Evolutionary conservation across 2,113 vertebrate species (phyloP), one percentile per base, ranked within the genome.

Genomic region (Triplophysa rosa): DNA sequence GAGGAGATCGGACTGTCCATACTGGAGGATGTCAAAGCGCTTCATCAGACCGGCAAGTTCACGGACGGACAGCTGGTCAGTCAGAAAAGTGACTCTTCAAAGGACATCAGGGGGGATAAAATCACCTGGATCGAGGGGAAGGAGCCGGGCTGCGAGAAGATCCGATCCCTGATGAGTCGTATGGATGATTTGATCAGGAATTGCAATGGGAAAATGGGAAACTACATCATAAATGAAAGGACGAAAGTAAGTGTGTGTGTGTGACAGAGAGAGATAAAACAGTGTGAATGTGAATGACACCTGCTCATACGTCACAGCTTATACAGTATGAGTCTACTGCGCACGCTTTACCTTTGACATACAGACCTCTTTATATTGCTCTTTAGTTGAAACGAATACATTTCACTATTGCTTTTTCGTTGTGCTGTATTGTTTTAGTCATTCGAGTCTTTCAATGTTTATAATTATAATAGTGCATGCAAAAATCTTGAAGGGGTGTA

Each of bases 71-170:
- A 96, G 89, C 88, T 96, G 8, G 95, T 96, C 83, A 96, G 93
- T 85, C 95, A 95, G 83, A 95, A 94, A 84, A 94, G 94, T 79
- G 95, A 95, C 86, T 95, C 94, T 5, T 92, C 94, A 74, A 93
- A 92, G 87, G 95, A 95, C 86, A 96, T 96, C 79, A 89, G 95
- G 9, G 95, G 95, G 24, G 95, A 96, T 85, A 89, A 95, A 87
- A 96, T 96, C 88, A 93, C 94, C 61, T 96, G 95, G 95, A 91
- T 95, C 62, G 94, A 96, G 87, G 95, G 94, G 75, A 94, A 93
- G 71, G 95, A 96, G 89, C 86, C 92, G 2, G 94, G 94, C 76
- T 96, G 95, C 74, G 89, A 93, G 63, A 90, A 93, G 81, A 95
- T 96, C 37, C 89, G 93, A 26, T 89, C 92, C 37, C 92, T 96